These are phyloP conservation scores for Pollenia griseotomentosa DNA, from an alignment of 2,888 invertebrate genomes.

Conservation along the genomic window DNA sequence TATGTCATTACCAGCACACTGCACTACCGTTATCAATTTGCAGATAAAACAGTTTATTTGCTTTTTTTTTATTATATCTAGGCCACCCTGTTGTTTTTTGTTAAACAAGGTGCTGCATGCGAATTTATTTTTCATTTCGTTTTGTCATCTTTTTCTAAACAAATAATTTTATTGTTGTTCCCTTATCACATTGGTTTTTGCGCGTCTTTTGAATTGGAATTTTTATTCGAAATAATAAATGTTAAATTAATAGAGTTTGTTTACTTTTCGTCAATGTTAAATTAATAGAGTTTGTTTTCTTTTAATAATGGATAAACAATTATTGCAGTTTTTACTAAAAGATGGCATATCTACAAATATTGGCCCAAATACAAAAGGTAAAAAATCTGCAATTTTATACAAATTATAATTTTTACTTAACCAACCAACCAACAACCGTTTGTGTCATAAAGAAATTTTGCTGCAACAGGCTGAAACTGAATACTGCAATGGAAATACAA, in stretches of 20 bases:
- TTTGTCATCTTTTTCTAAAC: conserved; percentile 3
- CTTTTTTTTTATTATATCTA: no score
- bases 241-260: not conserved
- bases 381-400: not conserved
- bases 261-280: conserved; percentile 8
- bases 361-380: conserved; percentile 80
- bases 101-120: not conserved
- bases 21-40: no score
- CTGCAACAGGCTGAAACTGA: conserved; percentile 80
- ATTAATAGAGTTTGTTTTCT: not conserved
- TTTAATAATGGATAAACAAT: conserved; percentile 56
- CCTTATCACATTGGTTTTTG: not conserved
- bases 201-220: conserved; percentile 36
- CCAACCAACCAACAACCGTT: no score
- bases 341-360: conserved; percentile 69
- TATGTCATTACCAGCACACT: no score
- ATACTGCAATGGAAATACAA: conserved; percentile 77
- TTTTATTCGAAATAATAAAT: not conserved
- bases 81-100: not conserved
- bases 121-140: not conserved
- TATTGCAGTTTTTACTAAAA: conserved; percentile 69
- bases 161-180: not conserved
- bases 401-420: not conserved
- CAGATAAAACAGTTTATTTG: no score
- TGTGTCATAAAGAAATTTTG: conserved; percentile 74